phyloP scores from a whole-genome alignment of 2,888 invertebrate species.

The Tachina fera region DNA sequence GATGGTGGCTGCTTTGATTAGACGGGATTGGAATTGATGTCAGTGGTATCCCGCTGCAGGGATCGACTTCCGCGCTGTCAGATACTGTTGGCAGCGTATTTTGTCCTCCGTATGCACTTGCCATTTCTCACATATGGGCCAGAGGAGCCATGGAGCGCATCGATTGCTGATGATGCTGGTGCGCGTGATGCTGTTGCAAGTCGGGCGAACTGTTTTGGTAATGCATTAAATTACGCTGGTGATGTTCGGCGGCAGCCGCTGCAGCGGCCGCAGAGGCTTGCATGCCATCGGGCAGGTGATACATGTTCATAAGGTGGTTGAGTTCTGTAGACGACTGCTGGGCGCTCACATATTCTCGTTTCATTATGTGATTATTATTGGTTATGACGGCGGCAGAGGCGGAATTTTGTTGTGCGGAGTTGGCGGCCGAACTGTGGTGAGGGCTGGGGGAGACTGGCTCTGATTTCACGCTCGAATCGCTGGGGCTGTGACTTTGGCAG shows the following conservation, averaged over 20 bases:
- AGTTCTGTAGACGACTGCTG: slow-evolving; percentile 85
- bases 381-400: slow-evolving; percentile 84
- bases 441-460: slow-evolving; percentile 93
- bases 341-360: slow-evolving; percentile 87
- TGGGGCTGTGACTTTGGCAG: slow-evolving; percentile 91
- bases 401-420: slow-evolving; percentile 78
- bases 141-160: slow-evolving; percentile 83
- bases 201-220: slow-evolving; percentile 83
- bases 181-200: slow-evolving; percentile 81
- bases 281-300: slow-evolving; percentile 86
- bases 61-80: slow-evolving; percentile 68
- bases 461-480: slow-evolving; percentile 94
- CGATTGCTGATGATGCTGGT: slow-evolving; percentile 82
- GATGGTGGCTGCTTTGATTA: slow-evolving; percentile 55
- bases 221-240: slow-evolving; percentile 82
- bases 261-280: slow-evolving; percentile 85
- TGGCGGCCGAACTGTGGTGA: slow-evolving; percentile 78
- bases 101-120: slow-evolving; percentile 80
- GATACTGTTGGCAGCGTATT: slow-evolving; percentile 72
- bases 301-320: slow-evolving; percentile 87
- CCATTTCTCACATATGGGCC: slow-evolving; percentile 84
- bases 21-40: slow-evolving; percentile 54
- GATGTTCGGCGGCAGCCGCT: slow-evolving; percentile 80
- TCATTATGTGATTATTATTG: slow-evolving; percentile 84
- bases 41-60: slow-evolving; percentile 65